Conservation (phyloP, 2,888 invertebrate species). For the Limenitis camilla region DNA sequence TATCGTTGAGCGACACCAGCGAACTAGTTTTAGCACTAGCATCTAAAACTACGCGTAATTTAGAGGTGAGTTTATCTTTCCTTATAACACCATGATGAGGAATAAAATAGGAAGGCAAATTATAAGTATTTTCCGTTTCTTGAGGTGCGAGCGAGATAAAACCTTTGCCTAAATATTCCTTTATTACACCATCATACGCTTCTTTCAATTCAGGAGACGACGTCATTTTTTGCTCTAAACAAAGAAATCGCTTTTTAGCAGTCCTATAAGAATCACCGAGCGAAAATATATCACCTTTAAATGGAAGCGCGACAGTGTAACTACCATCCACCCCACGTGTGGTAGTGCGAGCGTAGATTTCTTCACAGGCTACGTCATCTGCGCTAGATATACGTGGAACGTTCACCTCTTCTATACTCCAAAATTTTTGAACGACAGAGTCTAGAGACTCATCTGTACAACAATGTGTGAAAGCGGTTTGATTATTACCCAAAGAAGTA, state of each 20-base stretch:
- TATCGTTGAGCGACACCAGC: background rate
- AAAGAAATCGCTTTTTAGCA: slow-evolving; percentile 6
- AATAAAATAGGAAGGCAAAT: slow-evolving; percentile 7
- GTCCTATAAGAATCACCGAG: background rate
- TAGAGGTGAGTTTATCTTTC: background rate
- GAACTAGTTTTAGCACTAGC: background rate
- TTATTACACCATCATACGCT: slow-evolving; percentile 13
- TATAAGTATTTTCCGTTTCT: background rate
- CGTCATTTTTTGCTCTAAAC: slow-evolving; percentile 12
- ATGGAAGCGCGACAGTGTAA: slow-evolving; percentile 15
- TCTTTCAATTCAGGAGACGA: background rate
- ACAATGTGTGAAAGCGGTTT: background rate
- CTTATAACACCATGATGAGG: slow-evolving; percentile 9
- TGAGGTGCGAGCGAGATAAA: background rate
- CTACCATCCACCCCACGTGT: slow-evolving; percentile 1
- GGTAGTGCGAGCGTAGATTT: slow-evolving; percentile 8
- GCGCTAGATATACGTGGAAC: background rate
- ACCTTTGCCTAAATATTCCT: slow-evolving; percentile 13
- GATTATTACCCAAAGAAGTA: background rate
- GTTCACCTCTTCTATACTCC: too few species aligned
- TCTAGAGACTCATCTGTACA: slow-evolving; percentile 1
- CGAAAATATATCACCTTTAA: background rate
- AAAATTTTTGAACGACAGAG: background rate
- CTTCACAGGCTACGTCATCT: slow-evolving; percentile 14
- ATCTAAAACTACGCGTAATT: slow-evolving; percentile 1